Conservation (phyloP, 2,797 vertebrate genomes). For the Lagodon rhomboides region DNA sequence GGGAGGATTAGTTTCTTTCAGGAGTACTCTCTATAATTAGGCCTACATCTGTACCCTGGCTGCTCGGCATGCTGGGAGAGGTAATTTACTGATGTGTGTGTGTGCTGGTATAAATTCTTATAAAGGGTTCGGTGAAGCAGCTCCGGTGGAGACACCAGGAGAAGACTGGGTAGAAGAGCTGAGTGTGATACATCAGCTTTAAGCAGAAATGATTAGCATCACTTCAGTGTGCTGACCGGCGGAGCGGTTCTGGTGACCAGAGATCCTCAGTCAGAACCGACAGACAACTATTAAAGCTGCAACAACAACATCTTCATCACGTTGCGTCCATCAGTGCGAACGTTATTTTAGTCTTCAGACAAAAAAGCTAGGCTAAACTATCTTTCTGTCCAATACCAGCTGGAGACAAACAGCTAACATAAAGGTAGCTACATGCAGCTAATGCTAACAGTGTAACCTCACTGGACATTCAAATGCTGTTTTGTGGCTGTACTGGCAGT, state of each 20-base stretch:
- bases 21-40: conserved; percentile 61
- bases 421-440: neutral
- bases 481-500: neutral
- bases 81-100: conserved; percentile 48
- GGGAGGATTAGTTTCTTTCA: conserved; percentile 49
- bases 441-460: neutral
- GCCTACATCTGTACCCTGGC: conserved; percentile 58
- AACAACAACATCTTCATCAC: neutral
- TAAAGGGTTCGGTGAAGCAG: conserved; percentile 11
- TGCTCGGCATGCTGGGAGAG: conserved; percentile 56
- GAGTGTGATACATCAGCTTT: neutral
- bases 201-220: neutral
- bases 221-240: conserved; percentile 13
- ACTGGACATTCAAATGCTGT: neutral
- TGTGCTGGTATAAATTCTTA: conserved; percentile 17
- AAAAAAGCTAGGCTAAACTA: neutral
- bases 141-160: conserved; percentile 3
- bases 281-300: neutral
- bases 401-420: neutral
- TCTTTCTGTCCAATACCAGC: too few relatives aligned
- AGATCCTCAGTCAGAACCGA: neutral
- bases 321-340: too few relatives aligned
- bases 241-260: neutral
- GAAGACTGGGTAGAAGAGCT: neutral
- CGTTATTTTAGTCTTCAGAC: neutral